These are phyloP conservation scores for Neofelis nebulosa DNA, from an alignment of 2,113 vertebrate genomes.

Conservation along the genomic window DNA sequence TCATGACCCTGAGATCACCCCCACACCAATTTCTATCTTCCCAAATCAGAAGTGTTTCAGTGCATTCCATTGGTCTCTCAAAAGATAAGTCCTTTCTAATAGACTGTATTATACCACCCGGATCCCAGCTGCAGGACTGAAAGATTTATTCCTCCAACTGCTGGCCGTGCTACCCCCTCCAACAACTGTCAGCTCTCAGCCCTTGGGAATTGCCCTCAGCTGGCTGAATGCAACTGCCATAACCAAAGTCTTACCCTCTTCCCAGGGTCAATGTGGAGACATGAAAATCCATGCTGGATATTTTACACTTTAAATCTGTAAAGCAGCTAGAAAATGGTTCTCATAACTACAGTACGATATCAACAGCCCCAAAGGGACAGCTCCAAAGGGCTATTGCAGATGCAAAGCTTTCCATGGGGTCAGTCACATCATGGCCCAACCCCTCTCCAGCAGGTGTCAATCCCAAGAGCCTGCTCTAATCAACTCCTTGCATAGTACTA, in stretches of 20 bases:
- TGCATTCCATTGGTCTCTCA: neutral
- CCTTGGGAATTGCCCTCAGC: neutral
- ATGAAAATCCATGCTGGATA: neutral
- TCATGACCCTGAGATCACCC: too few relatives aligned
- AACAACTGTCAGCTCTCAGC: neutral
- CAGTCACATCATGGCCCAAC: neutral
- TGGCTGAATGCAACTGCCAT: neutral
- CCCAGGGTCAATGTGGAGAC: neutral
- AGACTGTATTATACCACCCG: neutral
- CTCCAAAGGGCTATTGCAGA: neutral
- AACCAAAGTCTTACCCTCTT: neutral
- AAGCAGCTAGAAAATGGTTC: too few relatives aligned
- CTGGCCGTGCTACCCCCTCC: neutral
- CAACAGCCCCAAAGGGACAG: neutral
- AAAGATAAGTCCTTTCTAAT: neutral
- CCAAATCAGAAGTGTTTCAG: neutral
- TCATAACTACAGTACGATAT: too few relatives aligned
- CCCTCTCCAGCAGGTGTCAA: neutral
- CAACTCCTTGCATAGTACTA: neutral
- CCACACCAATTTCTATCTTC: neutral
- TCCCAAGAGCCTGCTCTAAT: neutral
- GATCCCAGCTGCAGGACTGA: neutral
- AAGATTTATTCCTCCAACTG: neutral
- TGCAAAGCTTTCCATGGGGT: neutral
- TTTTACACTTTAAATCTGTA: too few relatives aligned